Evolutionary conservation across 1,140 invertebrate genomes (phyloP).

Genomic region (Lethrus apterus): DNA sequence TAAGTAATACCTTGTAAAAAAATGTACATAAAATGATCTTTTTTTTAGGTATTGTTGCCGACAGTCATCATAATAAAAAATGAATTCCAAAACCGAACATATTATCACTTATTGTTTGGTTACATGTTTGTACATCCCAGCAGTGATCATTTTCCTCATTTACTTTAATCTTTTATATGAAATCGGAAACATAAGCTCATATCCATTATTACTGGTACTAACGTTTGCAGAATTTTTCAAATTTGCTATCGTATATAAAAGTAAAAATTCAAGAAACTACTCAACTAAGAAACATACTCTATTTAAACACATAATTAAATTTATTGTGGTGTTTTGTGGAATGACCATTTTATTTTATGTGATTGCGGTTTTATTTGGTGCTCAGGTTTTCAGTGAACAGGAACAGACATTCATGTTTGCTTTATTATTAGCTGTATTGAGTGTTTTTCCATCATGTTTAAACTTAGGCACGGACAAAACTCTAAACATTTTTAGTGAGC

Average conservation of each 20-base stretch:
- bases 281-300: background rate
- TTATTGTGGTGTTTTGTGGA: slow-evolving; percentile 25
- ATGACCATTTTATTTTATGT: slow-evolving; percentile 49
- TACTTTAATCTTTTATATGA: slow-evolving; percentile 8
- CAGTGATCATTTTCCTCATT: slow-evolving; percentile 3
- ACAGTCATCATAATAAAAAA: too few relatives aligned
- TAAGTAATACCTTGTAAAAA: too few relatives aligned
- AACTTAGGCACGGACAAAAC: slow-evolving; percentile 52
- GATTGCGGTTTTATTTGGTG: slow-evolving; percentile 66
- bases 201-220: slow-evolving; percentile 6
- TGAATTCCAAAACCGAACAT: too few relatives aligned
- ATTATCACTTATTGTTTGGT: slow-evolving; percentile 6
- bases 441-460: slow-evolving; percentile 55
- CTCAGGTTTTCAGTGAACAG: slow-evolving; percentile 54
- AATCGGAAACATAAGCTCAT: slow-evolving; percentile 12
- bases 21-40: too few relatives aligned
- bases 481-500: slow-evolving; percentile 46
- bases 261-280: background rate
- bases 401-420: slow-evolving; percentile 68
- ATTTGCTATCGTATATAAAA: background rate
- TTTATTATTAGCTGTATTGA: slow-evolving; percentile 55
- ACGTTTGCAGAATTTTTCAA: slow-evolving; percentile 7
- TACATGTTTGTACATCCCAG: slow-evolving; percentile 10
- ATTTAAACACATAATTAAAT: slow-evolving; percentile 31
- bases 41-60: too few relatives aligned